Percentiles rank a stretch among this genome's conserved stretches.
These are phyloP conservation scores for Bagarius yarrelli DNA, from an alignment of 2,113 vertebrate genomes.

Conservation along the genomic window DNA sequence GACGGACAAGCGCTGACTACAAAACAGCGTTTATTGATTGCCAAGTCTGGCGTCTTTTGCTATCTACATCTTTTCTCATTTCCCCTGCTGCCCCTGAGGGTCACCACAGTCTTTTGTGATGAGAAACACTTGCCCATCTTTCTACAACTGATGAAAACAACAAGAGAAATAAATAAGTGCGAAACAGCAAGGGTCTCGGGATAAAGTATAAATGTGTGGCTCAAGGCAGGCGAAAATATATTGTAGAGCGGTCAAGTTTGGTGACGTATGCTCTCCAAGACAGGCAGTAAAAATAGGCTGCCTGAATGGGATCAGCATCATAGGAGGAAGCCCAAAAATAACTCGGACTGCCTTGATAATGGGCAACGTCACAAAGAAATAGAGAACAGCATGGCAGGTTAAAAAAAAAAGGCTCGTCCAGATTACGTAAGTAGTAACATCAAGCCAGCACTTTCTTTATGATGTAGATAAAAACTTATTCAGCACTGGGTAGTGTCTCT, in stretches of 20 bases:
- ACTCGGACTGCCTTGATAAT: slow-evolving; percentile 1
- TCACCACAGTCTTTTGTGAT: slow-evolving; percentile 58
- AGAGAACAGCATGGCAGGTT: background rate
- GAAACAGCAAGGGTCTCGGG: slow-evolving; percentile 52
- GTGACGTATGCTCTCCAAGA: slow-evolving; percentile 31
- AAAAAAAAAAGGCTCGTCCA: background rate
- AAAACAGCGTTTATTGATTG: slow-evolving; percentile 56
- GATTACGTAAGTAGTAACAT: background rate
- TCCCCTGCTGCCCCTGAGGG: slow-evolving; percentile 51
- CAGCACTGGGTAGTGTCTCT: slow-evolving; percentile 1
- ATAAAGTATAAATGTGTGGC: slow-evolving; percentile 52
- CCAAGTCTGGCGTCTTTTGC: slow-evolving; percentile 46
- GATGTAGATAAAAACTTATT: background rate
- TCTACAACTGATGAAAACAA: slow-evolving; percentile 53
- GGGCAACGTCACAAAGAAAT: background rate
- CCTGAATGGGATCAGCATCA: slow-evolving; percentile 7
- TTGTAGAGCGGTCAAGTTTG: slow-evolving; percentile 57
- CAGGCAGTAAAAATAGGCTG: slow-evolving; percentile 9
- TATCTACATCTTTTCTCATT: slow-evolving; percentile 52
- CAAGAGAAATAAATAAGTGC: slow-evolving; percentile 34
- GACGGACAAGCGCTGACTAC: slow-evolving; percentile 33
- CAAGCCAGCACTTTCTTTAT: background rate
- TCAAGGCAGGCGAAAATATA: slow-evolving; percentile 55
- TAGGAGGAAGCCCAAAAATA: slow-evolving; percentile 8
- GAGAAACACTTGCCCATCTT: slow-evolving; percentile 53